Evolutionary conservation across 1,140 invertebrate species (phyloP), one percentile per base, ranked within the genome.

Genomic region (Bemisia tabaci): DNA sequence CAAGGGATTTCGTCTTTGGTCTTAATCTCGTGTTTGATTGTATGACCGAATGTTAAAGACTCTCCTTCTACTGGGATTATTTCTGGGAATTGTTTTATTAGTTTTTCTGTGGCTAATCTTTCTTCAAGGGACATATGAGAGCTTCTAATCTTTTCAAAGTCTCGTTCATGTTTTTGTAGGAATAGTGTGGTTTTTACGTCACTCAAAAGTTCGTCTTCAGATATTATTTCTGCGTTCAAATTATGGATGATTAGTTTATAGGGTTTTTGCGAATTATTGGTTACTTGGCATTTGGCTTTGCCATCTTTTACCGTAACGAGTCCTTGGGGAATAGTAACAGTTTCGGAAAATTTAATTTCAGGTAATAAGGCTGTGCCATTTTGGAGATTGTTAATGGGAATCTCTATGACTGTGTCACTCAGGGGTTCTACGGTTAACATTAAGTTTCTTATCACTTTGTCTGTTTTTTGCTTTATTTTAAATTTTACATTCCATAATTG

Each of bases 1-100:
- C n/a, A n/a, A 11, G 60, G 71, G 21, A 23, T 24, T 25, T 65
- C 64, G 26, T 65, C 59, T 2, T 25, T 68, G 1, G 67, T 60
- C 5, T 58, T 24, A 9, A 70, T 70, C 26, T 63, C 27, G 58
- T 70, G 48, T 2, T 66, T 59, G 22, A 65, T 22, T 1, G 12
- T 25, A 1, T 27, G 2, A 0, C 60, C 59, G 1, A 39, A 24
- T 24, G 62, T 62, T 17, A 67, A 59, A 12, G 62, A 21, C 26
- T 67, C 62, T 5, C 48, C 48, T 1, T 67, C 58, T 2, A 59
- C 9, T 21, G 61, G 66, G 12, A 67, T 62, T 24, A 67, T 48
- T 22, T 67, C 65, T 2, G 26, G 2, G 23, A 25, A 67, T 63
- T 67, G 26, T n/a, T 22, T 22, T 5, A 39, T 33, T 22, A 63